Evolutionary conservation across 2,888 invertebrate genomes (phyloP).

Genomic region (Clanis bilineata): DNA sequence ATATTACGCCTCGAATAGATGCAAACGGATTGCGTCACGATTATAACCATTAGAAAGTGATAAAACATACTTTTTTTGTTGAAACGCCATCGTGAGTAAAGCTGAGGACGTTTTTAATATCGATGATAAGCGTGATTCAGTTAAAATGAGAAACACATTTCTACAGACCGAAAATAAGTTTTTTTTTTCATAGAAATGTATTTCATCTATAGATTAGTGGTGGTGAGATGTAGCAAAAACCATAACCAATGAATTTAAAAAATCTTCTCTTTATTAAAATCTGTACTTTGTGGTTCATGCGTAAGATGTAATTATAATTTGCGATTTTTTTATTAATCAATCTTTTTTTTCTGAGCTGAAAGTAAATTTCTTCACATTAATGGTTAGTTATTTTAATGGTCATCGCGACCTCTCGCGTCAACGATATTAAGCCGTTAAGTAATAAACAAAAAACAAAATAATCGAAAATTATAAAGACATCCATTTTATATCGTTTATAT

Average conservation of each 20-base stretch:
- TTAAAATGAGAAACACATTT: not conserved
- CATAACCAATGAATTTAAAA: slow-evolving; percentile 25
- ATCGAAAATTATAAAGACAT: slow-evolving; percentile 29
- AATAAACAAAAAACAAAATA: not conserved
- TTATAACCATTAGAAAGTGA: not conserved
- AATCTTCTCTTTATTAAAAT: slow-evolving; percentile 25
- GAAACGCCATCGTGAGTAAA: slow-evolving; percentile 14
- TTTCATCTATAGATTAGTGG: slow-evolving; percentile 4
- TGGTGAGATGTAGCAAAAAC: slow-evolving; percentile 29
- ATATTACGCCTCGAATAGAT: too few relatives aligned
- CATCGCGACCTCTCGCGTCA: not conserved
- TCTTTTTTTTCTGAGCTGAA: not conserved
- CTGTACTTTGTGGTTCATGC: slow-evolving; percentile 23
- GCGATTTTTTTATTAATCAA: not conserved
- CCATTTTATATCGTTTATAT: slow-evolving; percentile 18
- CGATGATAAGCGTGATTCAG: slow-evolving; percentile 5
- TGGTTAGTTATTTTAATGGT: not conserved
- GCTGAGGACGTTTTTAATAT: not conserved
- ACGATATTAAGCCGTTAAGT: not conserved
- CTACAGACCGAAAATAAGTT: not conserved
- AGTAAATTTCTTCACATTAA: not conserved
- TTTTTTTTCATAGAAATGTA: not conserved
- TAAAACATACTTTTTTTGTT: slow-evolving; percentile 10
- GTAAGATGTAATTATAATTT: slow-evolving; percentile 16
- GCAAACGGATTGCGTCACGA: not conserved